Percentiles rank a stretch among this genome's conserved stretches.
Evolutionary conservation across 1,140 invertebrate species (phyloP).

Genomic region (Drosophila chauvacae): DNA sequence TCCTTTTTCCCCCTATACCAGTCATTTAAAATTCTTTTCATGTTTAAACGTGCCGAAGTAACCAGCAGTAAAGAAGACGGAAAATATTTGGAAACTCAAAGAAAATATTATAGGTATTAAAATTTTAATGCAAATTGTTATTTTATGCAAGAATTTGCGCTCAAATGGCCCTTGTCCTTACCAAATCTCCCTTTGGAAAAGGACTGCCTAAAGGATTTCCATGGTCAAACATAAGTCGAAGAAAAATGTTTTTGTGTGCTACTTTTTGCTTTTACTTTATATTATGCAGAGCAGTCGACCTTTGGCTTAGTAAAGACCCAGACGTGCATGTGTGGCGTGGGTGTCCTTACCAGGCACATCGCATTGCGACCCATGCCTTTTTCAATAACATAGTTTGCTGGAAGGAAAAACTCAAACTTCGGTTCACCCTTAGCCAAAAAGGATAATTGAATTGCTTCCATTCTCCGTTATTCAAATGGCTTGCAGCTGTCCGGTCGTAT

Average conservation of each 20-base stretch:
- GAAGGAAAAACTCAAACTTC: conserved; percentile 11
- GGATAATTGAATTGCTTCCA: conserved; percentile 69
- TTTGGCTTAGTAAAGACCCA: conserved; percentile 51
- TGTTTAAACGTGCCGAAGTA: conserved; percentile 64
- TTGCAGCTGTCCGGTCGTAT: conserved; percentile 50
- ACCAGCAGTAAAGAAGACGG: conserved; percentile 7
- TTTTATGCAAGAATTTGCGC: conserved; percentile 78
- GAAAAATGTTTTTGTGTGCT: conserved; percentile 58
- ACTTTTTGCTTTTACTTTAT: conserved; percentile 47
- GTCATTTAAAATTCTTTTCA: conserved; percentile 78
- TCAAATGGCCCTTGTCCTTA: conserved; percentile 34
- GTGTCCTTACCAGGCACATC: conserved; percentile 38
- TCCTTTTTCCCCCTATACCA: conserved; percentile 27
- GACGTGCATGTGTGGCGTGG: conserved; percentile 41
- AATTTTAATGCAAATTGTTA: conserved; percentile 82
- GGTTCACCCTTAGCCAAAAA: conserved; percentile 33
- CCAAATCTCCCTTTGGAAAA: conserved; percentile 73
- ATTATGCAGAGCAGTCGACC: conserved; percentile 63
- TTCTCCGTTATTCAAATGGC: conserved; percentile 58
- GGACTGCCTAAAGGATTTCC: conserved; percentile 75
- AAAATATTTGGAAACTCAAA: conserved; percentile 53
- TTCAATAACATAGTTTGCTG: conserved; percentile 32
- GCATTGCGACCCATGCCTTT: conserved; percentile 54
- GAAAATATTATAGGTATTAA: conserved; percentile 79
- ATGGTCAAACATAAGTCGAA: conserved; percentile 35